Evolutionary conservation across 1,140 invertebrate species (phyloP), one percentile per base, ranked within the genome.

Genomic region (Zaprionus kolodkinae): DNA sequence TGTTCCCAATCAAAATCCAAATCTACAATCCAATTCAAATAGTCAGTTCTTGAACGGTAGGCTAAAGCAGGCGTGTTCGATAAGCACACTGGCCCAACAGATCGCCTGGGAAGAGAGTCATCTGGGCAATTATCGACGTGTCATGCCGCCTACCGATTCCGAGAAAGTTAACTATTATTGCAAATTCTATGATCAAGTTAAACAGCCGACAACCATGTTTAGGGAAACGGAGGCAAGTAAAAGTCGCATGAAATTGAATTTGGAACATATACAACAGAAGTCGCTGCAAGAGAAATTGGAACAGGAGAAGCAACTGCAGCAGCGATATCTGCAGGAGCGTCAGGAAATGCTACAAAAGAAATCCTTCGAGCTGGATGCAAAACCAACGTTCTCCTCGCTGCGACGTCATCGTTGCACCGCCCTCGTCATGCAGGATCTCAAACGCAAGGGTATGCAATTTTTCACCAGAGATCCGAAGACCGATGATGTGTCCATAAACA

Each of bases 51-150:
- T 3, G 7, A 45, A 45, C 12, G 13, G 17, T 5, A 68, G 76
- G 1, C 6, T 35, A 7, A 15, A 27, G 0, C 84, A 72, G 21
- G 57, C 84, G 0, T 88, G 71, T 27, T 75, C 85, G 7, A 54
- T 91, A 9, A 93, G 92, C 69, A 92, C 93, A 0, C 93, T 94
- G 87, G 93, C 95, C 54, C 94, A 94, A 59, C 95, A 96, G 83
- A 95, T 95, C 67, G 93, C 95, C 78, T 97, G 96, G 95, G 97
- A 97, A 91, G 94, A 95, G 84, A 94, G 94, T 27, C 95, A 97
- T 87, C 93, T 96, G 78, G 97, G 97, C 17, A 95, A 96, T 81
- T 97, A 95, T 89, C 64, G 92, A 48, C 86, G 92, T 21, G 74
- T 92, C 6, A 92, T 92, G 91, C 92, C 92, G 27, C 82, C 91